Conservation (phyloP, 2,888 invertebrate genomes). For the Pseudococcus longispinus region DNA sequence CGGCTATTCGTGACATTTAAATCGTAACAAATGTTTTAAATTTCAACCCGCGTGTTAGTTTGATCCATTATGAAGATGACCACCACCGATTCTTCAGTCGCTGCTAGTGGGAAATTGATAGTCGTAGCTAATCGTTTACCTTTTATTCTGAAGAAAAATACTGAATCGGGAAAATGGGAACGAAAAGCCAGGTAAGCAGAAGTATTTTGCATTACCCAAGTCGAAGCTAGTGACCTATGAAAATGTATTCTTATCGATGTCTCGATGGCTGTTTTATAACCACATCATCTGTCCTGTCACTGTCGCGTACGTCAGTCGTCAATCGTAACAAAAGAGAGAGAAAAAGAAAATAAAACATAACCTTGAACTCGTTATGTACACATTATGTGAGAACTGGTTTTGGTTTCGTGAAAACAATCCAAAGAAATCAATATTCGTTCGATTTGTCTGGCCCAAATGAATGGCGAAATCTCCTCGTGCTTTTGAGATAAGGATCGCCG, state of each 20-base stretch:
- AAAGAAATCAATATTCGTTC: background rate
- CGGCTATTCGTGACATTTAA: background rate
- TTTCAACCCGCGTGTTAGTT: background rate
- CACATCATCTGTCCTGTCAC: background rate
- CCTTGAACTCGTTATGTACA: constrained; percentile 35
- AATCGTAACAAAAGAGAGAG: background rate
- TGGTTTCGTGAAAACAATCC: background rate
- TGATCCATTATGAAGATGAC: constrained; percentile 46
- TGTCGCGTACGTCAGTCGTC: background rate
- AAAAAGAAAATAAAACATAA: background rate
- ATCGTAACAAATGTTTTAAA: constrained; percentile 27
- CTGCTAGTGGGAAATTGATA: constrained; percentile 74
- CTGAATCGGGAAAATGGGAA: constrained; percentile 74
- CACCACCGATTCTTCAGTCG: constrained; percentile 32
- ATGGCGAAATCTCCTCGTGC: no score
- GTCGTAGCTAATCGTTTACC: constrained; percentile 91
- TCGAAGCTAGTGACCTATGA: background rate
- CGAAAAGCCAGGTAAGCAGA: constrained; percentile 81
- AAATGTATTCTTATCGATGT: background rate
- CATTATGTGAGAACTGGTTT: constrained; percentile 17
- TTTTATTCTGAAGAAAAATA: constrained; percentile 81
- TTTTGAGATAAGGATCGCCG: no score
- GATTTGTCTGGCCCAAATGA: background rate
- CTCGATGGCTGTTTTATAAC: background rate
- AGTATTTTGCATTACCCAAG: background rate